A percentile compares a stretch with the other conserved stretches of the same genome.
Conservation (phyloP, 2,888 invertebrate species). For the Drosophila recens region DNA sequence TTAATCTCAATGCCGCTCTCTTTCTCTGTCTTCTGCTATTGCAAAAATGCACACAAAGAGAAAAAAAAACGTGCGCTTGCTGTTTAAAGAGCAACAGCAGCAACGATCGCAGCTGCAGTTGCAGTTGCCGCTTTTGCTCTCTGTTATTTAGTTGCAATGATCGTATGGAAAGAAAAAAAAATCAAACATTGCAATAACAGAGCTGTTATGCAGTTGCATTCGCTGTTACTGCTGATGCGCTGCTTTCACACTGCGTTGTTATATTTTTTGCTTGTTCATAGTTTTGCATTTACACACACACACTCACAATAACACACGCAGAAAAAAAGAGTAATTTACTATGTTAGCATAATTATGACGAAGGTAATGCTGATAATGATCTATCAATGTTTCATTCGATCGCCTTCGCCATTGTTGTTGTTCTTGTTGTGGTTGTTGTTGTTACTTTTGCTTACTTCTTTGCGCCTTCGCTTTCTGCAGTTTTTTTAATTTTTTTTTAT, state of each 20-base stretch:
- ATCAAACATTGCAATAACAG: constrained; percentile 20
- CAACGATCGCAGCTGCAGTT: background rate
- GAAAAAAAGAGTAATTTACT: constrained; percentile 6
- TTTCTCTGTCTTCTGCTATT: background rate
- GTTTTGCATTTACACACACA: constrained; percentile 31
- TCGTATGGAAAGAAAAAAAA: background rate
- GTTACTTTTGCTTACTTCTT: constrained; percentile 66
- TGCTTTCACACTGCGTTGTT: constrained; percentile 35
- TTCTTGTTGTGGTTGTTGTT: constrained; percentile 23
- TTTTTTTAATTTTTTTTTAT: constrained; percentile 23
- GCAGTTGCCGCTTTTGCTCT: background rate
- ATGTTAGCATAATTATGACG: constrained; percentile 2
- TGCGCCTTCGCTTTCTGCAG: constrained; percentile 72
- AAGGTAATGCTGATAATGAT: constrained; percentile 20
- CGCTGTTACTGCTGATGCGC: constrained; percentile 10
- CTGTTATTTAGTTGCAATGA: constrained; percentile 1
- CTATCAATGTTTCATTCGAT: constrained; percentile 13
- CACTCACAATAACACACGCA: constrained; percentile 27
- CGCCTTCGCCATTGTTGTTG: constrained; percentile 24
- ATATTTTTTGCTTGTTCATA: constrained; percentile 14
- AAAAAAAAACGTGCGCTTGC: constrained; percentile 10
- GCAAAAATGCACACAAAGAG: constrained; percentile 12
- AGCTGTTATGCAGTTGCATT: constrained; percentile 27
- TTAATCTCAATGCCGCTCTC: constrained; percentile 6
- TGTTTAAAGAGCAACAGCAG: background rate